Base-by-base conservation (phyloP, 2,888 invertebrate genomes). In the Campoletis raptor region DNA sequence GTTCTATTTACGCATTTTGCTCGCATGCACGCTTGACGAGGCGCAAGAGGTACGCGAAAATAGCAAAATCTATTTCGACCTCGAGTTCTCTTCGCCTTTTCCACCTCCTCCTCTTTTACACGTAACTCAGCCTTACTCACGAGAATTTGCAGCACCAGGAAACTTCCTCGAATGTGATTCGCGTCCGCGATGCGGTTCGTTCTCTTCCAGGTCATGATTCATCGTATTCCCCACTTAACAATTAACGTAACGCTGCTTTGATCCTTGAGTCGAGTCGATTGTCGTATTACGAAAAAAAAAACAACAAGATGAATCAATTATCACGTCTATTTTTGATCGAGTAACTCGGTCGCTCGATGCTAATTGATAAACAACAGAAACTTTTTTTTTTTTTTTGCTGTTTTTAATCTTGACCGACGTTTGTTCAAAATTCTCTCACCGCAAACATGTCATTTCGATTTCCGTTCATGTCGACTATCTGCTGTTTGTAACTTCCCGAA, bases 61-160 rank as follows among this genome's bases (percentile, higher is more conserved):
- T 90, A 90, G 88, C 88, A 79, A 80, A 81, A 70, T 87, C 81
- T 85, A 83, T 87, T 88, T 86, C 78, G 78, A 86, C 85, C 87
- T 82, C 87, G 64, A 24, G n/a, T 61, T 77, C 72, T 57, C 21
- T 61, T 7, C 24, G 18, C 67, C 37, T 52, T 42, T 15, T 24
- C n/a, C 70, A 21, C 12, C 42, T n/a, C 30, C 70, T 10, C 15
- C 30, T 42, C 42, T 21, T n/a, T 30, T 69, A 67, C 40, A 83
- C 83, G 86, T 86, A 86, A 86, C 86, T 61, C 52, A n/a, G 80
- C 64, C 76, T 88, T 86, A 85, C 85, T 83, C 83, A 81, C 69
- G 66, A 87, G 61, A 87, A 81, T 81, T 81, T 40, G 48, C 83
- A 77, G 24, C 52, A 76, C 78, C 66, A 64, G 76, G 77, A 82